Base-by-base conservation (phyloP, 2,113 vertebrate species). In the Ellobius talpinus region DNA sequence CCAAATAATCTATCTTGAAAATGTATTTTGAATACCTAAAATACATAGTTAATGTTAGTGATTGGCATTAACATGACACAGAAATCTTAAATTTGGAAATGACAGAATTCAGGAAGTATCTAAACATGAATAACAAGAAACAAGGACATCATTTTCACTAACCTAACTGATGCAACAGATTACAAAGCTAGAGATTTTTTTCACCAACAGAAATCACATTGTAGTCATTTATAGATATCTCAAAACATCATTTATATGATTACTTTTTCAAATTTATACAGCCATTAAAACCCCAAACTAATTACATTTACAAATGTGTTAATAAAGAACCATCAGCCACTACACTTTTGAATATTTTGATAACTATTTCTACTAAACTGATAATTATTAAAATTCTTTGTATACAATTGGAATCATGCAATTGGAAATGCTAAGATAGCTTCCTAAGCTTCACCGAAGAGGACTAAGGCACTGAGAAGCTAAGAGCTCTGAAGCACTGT, bases 61-160 rank as follows among this genome's bases (percentile, higher is more conserved):
- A 88, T 26, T 31, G 88, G 52, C 8, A 93, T 68, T 91, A n/a
- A 52, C 29, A 63, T 70, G 89, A 39, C 21, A 77, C 9, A 73
- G 29, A 47, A 29, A 63, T 94, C 29, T 90, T 73, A 87, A 70
- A 90, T 9, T 73, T 85, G 33, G 9, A 66, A 33, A 3, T 47
- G 0, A 88, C n/a, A 89, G 91, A 96, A 93, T 70, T 91, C 29
- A 93, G 87, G 23, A n/a, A 63, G 63, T 68, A 36, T 3, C 24
- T 93, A 13, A 45, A 82, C 42, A 70, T 93, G 70, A 31, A 16
- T 70, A 33, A 74, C 77, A 94, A 93, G 70, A 85, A 90, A 45
- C 12, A 70, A 68, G 47, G 39, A 77, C 19, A 82, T 77, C 70
- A 92, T 90, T 94, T 97, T 90, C 61, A 94, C 26, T 87, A 93